These are phyloP conservation scores for Drosophila basisetae DNA, from an alignment of 2,888 invertebrate genomes.

Conservation along the genomic window DNA sequence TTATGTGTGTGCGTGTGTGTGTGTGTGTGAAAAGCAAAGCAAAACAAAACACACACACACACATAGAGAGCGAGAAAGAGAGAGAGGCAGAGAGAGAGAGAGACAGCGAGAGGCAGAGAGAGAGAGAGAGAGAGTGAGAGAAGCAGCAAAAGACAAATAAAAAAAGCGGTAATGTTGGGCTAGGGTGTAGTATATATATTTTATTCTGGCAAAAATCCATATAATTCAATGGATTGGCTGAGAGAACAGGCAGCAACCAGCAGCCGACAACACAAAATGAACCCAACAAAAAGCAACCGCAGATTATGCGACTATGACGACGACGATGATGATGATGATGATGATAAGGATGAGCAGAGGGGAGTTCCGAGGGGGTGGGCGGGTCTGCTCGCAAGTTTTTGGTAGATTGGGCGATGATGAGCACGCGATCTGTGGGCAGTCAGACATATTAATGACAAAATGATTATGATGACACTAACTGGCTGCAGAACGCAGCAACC, in stretches of 20 bases:
- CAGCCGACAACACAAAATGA: slow-evolving; percentile 54
- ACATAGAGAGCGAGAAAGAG: neutral
- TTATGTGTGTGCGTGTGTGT: slow-evolving; percentile 23
- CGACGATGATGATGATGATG: slow-evolving; percentile 1
- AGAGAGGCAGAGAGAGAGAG: neutral
- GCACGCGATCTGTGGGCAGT: slow-evolving; percentile 67
- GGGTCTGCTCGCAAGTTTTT: neutral
- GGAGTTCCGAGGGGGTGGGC: neutral
- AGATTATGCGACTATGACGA: slow-evolving; percentile 55
- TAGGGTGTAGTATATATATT: slow-evolving; percentile 55
- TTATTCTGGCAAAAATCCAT: slow-evolving; percentile 73
- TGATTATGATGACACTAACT: slow-evolving; percentile 82
- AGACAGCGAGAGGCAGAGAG: neutral
- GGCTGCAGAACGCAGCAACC: slow-evolving; percentile 26
- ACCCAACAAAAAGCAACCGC: slow-evolving; percentile 69
- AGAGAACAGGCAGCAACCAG: slow-evolving; percentile 29
- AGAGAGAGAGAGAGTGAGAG: neutral
- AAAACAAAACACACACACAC: slow-evolving; percentile 53
- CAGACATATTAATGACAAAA: slow-evolving; percentile 84
- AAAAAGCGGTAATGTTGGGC: slow-evolving; percentile 62
- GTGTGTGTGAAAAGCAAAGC: slow-evolving; percentile 48
- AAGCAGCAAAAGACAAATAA: slow-evolving; percentile 38
- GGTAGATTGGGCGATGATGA: slow-evolving; percentile 25
- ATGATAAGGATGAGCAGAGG: neutral
- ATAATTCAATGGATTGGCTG: slow-evolving; percentile 76